These are phyloP conservation scores for Myopa tessellatipennis DNA, from an alignment of 2,888 invertebrate species.

Conservation along the genomic window DNA sequence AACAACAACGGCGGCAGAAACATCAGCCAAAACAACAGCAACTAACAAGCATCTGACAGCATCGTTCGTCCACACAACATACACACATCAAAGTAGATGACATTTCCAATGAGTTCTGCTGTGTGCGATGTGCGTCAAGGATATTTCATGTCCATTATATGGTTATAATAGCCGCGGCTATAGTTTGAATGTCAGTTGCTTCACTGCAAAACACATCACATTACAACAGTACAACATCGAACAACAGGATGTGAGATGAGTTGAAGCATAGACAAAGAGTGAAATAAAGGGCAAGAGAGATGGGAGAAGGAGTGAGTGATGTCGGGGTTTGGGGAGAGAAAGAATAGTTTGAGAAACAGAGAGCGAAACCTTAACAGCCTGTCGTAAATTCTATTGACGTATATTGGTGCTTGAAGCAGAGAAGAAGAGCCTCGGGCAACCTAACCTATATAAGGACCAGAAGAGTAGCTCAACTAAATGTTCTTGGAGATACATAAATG, in stretches of 20 bases:
- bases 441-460: too few species aligned
- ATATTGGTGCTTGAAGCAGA: too few species aligned
- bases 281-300: background rate
- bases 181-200: background rate
- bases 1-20: background rate
- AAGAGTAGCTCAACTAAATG: too few species aligned
- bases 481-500: too few species aligned
- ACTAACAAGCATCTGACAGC: background rate
- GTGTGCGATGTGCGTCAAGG: constrained; percentile 18
- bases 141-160: constrained; percentile 26
- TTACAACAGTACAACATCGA: background rate
- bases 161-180: background rate
- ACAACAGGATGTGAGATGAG: background rate
- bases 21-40: background rate
- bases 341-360: too few species aligned
- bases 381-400: too few species aligned
- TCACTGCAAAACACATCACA: background rate
- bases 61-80: background rate
- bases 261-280: background rate
- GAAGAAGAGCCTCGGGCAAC: too few species aligned
- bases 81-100: background rate
- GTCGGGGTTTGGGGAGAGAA: too few species aligned
- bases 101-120: constrained; percentile 21
- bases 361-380: too few species aligned
- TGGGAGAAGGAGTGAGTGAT: too few species aligned